These are phyloP conservation scores for Drosophila tristis DNA, from an alignment of 1,140 invertebrate genomes.

Conservation along the genomic window DNA sequence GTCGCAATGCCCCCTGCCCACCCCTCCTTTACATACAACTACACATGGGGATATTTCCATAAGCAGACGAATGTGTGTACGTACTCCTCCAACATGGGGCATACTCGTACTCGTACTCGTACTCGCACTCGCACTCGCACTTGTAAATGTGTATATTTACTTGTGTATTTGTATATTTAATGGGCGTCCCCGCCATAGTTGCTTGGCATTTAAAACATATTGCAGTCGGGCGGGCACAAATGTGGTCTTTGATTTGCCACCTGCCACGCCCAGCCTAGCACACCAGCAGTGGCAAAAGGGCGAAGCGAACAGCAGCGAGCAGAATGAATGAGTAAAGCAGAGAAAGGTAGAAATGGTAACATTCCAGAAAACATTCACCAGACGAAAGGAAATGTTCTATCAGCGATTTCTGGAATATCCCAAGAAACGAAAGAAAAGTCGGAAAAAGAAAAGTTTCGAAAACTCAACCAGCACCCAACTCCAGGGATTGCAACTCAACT, in stretches of 20 bases:
- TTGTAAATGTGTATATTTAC: background rate
- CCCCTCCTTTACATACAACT: constrained; percentile 1
- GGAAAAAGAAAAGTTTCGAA: too few species aligned
- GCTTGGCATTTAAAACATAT: constrained; percentile 41
- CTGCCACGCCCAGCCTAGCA: constrained; percentile 2
- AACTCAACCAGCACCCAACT: too few species aligned
- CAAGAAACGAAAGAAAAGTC: too few species aligned
- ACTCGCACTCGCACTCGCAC: too few species aligned
- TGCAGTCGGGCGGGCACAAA: constrained; percentile 6
- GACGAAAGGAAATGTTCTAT: too few species aligned
- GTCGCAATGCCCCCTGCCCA: constrained; percentile 23
- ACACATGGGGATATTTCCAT: background rate
- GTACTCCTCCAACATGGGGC: background rate
- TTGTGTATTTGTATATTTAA: constrained; percentile 28
- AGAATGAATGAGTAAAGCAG: background rate
- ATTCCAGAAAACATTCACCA: too few species aligned
- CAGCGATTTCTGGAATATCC: too few species aligned
- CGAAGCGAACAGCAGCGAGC: background rate
- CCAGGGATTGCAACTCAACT: too few species aligned
- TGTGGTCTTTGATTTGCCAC: constrained; percentile 45
- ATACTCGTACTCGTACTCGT: too few species aligned
- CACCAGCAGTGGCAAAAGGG: too few species aligned
- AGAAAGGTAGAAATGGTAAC: too few species aligned
- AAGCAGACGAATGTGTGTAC: constrained; percentile 5
- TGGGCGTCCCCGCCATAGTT: constrained; percentile 23